Evolutionary conservation across 2,797 vertebrate genomes (phyloP).

Genomic region (Rhinichthys osculus): DNA sequence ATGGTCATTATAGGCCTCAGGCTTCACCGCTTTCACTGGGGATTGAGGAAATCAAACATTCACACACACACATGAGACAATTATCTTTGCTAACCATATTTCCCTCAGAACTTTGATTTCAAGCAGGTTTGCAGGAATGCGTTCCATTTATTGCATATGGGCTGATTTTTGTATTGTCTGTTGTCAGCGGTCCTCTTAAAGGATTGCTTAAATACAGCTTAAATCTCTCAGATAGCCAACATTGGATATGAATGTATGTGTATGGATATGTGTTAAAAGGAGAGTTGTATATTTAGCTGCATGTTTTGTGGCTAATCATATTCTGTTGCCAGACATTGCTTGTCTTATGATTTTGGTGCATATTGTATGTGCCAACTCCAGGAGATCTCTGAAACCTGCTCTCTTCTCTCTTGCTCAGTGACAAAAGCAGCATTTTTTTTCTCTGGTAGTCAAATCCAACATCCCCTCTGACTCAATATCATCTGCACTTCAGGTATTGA

Average conservation of each 20-base stretch:
- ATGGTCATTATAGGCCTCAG: constrained; percentile 33
- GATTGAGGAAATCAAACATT: constrained; percentile 31
- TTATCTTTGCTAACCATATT: constrained; percentile 12
- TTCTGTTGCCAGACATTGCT: background rate
- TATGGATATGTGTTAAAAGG: background rate
- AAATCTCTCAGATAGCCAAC: background rate
- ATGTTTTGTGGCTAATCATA: background rate
- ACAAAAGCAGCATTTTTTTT: constrained; percentile 5
- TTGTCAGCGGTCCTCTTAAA: background rate
- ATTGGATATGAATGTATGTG: background rate
- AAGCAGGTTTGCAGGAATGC: background rate
- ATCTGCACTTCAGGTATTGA: constrained; percentile 62
- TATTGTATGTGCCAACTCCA: background rate
- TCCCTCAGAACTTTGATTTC: background rate
- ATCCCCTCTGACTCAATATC: constrained; percentile 66
- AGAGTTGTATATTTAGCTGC: background rate
- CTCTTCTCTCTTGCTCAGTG: background rate
- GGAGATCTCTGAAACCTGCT: constrained; percentile 7
- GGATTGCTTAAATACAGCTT: background rate
- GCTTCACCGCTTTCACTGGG: constrained; percentile 10
- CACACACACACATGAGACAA: constrained; percentile 18
- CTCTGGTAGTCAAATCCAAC: constrained; percentile 46
- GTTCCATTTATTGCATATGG: background rate
- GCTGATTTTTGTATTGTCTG: background rate
- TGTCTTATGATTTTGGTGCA: background rate